Evolutionary conservation across 1,140 invertebrate species (phyloP).

Genomic region (Heterodera carotae): DNA sequence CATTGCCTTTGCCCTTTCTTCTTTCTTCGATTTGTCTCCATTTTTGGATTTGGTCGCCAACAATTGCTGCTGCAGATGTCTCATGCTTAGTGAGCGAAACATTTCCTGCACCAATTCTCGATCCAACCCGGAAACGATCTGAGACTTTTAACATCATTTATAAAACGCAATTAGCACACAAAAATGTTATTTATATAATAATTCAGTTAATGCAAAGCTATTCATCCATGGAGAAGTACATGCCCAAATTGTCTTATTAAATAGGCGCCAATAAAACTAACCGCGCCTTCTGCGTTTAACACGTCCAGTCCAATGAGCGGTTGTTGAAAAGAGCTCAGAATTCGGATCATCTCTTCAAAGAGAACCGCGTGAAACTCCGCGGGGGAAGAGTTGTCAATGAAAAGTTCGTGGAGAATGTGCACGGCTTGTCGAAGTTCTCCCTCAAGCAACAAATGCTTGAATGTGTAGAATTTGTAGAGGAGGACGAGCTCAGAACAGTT

Average conservation of each 20-base stretch:
- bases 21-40: background rate
- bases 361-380: conserved; percentile 26
- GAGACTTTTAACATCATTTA: background rate
- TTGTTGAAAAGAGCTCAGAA: conserved; percentile 22
- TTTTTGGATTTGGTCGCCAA: background rate
- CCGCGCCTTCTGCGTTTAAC: background rate
- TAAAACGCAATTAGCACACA: background rate
- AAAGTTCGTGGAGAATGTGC: conserved; percentile 24
- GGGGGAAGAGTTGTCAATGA: conserved; percentile 36
- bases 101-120: conserved; percentile 19
- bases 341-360: conserved; percentile 14
- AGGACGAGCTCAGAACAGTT: conserved; percentile 30
- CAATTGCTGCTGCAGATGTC: conserved; percentile 21
- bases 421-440: conserved; percentile 30
- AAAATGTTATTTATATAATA: too few relatives aligned
- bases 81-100: conserved; percentile 25
- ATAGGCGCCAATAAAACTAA: background rate
- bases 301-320: conserved; percentile 15
- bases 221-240: too few relatives aligned
- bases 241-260: too few relatives aligned
- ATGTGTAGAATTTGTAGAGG: conserved; percentile 37
- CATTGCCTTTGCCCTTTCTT: background rate
- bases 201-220: too few relatives aligned
- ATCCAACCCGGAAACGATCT: conserved; percentile 20
- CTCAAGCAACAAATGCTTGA: conserved; percentile 16